Evolutionary conservation across 1,140 invertebrate genomes (phyloP).

Genomic region (Aphelinus certus): DNA sequence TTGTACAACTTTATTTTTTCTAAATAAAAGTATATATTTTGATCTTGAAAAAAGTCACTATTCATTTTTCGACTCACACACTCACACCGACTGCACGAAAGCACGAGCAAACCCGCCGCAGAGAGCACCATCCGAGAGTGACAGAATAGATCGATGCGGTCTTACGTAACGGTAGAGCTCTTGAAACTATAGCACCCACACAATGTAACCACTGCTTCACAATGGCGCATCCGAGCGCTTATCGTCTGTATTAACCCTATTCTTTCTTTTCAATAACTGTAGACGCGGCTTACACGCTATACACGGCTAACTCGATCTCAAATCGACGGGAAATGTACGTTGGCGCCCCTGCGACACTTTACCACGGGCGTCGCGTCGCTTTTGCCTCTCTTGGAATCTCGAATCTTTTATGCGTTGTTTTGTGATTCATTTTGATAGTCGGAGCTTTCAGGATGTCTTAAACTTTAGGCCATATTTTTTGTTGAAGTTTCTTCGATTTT

Average conservation of each 20-base stretch:
- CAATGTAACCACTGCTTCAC: constrained; percentile 8
- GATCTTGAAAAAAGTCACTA: no score
- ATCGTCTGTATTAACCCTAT: neutral
- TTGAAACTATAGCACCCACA: constrained; percentile 5
- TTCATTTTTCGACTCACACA: no score
- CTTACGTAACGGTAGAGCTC: constrained; percentile 17
- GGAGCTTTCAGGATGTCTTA: neutral
- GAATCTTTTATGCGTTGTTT: constrained; percentile 1
- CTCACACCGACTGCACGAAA: no score
- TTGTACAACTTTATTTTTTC: no score
- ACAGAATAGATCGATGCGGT: neutral
- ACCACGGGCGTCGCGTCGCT: constrained; percentile 17
- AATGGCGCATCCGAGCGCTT: constrained; percentile 1
- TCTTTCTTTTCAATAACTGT: constrained; percentile 32
- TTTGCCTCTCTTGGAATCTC: constrained; percentile 13
- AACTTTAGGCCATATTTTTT: neutral
- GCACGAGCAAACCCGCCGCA: no score
- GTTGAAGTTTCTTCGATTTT: constrained; percentile 12
- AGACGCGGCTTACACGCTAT: constrained; percentile 47
- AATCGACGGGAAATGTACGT: constrained; percentile 38
- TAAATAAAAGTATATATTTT: no score
- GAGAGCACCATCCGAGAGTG: no score
- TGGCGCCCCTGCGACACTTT: constrained; percentile 15
- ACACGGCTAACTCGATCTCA: constrained; percentile 60
- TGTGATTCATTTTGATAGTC: constrained; percentile 4